Base-by-base conservation (phyloP, 2,797 vertebrate species). In the Acridotheres tristis region DNA sequence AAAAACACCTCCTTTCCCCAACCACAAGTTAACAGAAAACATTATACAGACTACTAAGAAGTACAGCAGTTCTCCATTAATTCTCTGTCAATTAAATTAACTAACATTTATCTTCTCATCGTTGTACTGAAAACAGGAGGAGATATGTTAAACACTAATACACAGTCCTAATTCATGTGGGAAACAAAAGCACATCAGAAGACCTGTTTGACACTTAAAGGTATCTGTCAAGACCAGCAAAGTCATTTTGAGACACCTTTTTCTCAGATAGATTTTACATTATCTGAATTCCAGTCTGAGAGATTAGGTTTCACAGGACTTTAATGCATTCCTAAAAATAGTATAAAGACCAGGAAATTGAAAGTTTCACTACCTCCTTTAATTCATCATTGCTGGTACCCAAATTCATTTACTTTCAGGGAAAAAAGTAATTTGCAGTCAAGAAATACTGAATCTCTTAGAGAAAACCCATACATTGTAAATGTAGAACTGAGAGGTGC, bases 1-100 rank as follows among this genome's bases (percentile, higher is more conserved):
- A 36, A 34, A 36, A 22, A 5, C 13, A 30, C 19, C 7, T 30
- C 16, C 6, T 38, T 36, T 51, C 3, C 30, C 1, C 1, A 1
- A 38, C 36, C 29, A n/a, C 16, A 45, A 23, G 7, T 69, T 55
- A 51, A 54, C 19, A 87, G 58, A 55, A 77, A 63, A 43, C 5
- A 19, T 61, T 17, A 38, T 13, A 27, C 10, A 58, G 59, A 8
- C 34, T 57, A 27, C 30, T n/a, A 40, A 50, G 7, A 20, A 66
- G 4, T 42, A 71, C 16, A 43, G 10, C 13, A 66, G 30, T 26
- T 62, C 17, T 54, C 16, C 16, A 38, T 27, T 73, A 69, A 34
- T 21, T 38, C 15, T 13, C 10, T 43, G 8, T 7, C 26, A 58
- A 30, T 0, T 32, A 7, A 71, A 57, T 51, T 47, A 66, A 53